A percentile compares a stretch with the other conserved stretches of the same genome.
These are phyloP conservation scores for Girardinus metallicus DNA, from an alignment of 2,797 vertebrate species.

Conservation along the genomic window DNA sequence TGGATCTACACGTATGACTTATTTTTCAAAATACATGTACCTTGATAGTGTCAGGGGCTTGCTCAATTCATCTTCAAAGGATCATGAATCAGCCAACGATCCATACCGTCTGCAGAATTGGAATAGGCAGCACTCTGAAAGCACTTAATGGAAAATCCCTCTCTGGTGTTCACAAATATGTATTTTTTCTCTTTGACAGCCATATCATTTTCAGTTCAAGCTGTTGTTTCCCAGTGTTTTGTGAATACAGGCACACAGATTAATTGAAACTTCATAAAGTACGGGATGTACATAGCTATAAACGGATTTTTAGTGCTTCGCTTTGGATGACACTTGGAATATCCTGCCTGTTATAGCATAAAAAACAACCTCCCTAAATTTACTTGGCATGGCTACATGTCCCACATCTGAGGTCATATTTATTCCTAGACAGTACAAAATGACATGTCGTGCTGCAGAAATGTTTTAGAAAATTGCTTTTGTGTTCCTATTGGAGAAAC, in stretches of 20 bases:
- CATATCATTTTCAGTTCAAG: constrained; percentile 31
- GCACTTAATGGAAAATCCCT: constrained; percentile 59
- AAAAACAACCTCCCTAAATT: constrained; percentile 27
- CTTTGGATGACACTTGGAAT: constrained; percentile 39
- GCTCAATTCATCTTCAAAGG: constrained; percentile 22
- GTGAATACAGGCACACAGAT: constrained; percentile 47
- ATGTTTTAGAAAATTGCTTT: constrained; percentile 24
- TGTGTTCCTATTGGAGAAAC: constrained; percentile 17
- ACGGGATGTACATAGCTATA: constrained; percentile 37
- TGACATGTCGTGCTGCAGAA: constrained; percentile 6
- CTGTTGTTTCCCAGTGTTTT: constrained; percentile 31
- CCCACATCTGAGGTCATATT: constrained; percentile 29
- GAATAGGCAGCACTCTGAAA: constrained; percentile 40
- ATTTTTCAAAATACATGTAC: constrained; percentile 41
- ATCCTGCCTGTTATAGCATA: constrained; percentile 8
- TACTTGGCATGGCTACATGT: constrained; percentile 32
- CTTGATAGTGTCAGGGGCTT: constrained; percentile 27
- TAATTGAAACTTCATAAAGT: constrained; percentile 58
- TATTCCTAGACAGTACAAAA: constrained; percentile 17
- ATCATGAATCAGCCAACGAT: constrained; percentile 45
- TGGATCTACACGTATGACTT: constrained; percentile 23
- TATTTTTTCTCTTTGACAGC: constrained; percentile 37
- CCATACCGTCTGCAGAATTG: constrained; percentile 44
- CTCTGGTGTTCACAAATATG: constrained; percentile 6
- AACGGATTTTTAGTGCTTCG: constrained; percentile 32